Percentiles rank a stretch among this genome's conserved stretches.
Evolutionary conservation across 2,888 invertebrate genomes (phyloP).

Genomic region (Anoplius nigerrimus): DNA sequence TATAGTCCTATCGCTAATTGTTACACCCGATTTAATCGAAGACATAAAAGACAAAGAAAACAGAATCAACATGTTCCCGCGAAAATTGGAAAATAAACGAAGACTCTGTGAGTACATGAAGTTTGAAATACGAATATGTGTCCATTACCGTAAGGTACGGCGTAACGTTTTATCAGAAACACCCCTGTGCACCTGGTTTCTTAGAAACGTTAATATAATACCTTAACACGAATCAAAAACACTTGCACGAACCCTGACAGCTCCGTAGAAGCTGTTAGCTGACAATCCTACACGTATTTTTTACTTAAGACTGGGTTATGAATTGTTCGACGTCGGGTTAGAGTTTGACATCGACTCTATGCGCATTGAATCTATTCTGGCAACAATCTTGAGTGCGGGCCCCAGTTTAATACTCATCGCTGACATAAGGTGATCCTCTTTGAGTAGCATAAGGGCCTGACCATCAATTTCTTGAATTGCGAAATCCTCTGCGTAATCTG

Average conservation of each 20-base stretch:
- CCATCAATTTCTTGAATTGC: slow-evolving; percentile 97
- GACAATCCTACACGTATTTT: slow-evolving; percentile 48
- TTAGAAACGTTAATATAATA: slow-evolving; percentile 31
- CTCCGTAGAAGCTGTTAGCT: too few relatives aligned
- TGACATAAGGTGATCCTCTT: slow-evolving; percentile 95
- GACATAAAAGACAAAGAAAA: slow-evolving; percentile 12
- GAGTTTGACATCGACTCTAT: slow-evolving; percentile 76
- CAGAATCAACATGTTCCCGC: too few relatives aligned
- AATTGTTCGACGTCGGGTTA: slow-evolving; percentile 52
- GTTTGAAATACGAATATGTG: neutral
- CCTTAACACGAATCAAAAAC: slow-evolving; percentile 37
- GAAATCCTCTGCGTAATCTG: slow-evolving; percentile 96
- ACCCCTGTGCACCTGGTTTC: neutral
- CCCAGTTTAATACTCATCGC: slow-evolving; percentile 97
- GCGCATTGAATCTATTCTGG: slow-evolving; percentile 90
- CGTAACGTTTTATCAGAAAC: neutral
- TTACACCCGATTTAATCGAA: neutral
- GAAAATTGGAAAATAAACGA: too few relatives aligned
- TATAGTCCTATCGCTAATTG: neutral
- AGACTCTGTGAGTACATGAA: too few relatives aligned
- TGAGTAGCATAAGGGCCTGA: slow-evolving; percentile 92
- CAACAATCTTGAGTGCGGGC: slow-evolving; percentile 96
- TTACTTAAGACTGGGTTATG: slow-evolving; percentile 39
- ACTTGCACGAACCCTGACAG: slow-evolving; percentile 61
- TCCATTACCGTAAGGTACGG: neutral